Evolutionary conservation across 1,140 invertebrate genomes (phyloP).

Genomic region (Drosophila ohnishii): DNA sequence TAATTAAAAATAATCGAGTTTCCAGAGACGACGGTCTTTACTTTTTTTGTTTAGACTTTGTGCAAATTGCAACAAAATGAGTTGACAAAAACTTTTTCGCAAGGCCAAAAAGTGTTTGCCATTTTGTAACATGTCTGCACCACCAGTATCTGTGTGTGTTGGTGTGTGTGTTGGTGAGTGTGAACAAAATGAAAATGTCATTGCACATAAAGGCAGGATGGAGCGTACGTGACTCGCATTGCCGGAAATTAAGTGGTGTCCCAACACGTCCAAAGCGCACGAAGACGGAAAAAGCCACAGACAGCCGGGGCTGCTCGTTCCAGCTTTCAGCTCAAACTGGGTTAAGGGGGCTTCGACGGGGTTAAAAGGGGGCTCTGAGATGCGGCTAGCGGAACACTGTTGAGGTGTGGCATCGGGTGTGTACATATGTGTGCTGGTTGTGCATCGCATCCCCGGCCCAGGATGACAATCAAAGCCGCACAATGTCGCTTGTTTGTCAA

Average conservation of each 20-base stretch:
- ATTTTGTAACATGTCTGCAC: constrained; percentile 69
- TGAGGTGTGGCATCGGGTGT: constrained; percentile 39
- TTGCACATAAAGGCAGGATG: constrained; percentile 73
- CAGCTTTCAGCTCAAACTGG: background rate
- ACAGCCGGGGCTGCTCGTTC: constrained; percentile 12
- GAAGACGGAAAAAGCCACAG: constrained; percentile 62
- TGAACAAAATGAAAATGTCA: constrained; percentile 75
- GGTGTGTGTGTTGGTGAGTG: constrained; percentile 31
- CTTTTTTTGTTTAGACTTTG: constrained; percentile 33
- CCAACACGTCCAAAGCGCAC: constrained; percentile 70
- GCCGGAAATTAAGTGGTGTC: constrained; percentile 75
- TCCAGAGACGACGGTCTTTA: constrained; percentile 12
- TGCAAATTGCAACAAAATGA: constrained; percentile 76
- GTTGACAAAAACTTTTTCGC: constrained; percentile 64
- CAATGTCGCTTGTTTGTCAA: constrained; percentile 74
- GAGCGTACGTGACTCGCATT: constrained; percentile 74
- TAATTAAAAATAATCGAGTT: constrained; percentile 76
- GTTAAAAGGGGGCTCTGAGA: constrained; percentile 10
- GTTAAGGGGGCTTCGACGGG: constrained; percentile 12
- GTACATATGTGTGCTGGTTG: constrained; percentile 12
- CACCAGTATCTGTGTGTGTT: constrained; percentile 18
- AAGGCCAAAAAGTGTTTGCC: constrained; percentile 55
- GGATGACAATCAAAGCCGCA: constrained; percentile 70
- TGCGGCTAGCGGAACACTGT: constrained; percentile 36
- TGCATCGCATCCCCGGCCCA: constrained; percentile 26